Evolutionary conservation across 2,888 invertebrate genomes (phyloP), one percentile per base, ranked within the genome.

Genomic region (Tipula confusa): DNA sequence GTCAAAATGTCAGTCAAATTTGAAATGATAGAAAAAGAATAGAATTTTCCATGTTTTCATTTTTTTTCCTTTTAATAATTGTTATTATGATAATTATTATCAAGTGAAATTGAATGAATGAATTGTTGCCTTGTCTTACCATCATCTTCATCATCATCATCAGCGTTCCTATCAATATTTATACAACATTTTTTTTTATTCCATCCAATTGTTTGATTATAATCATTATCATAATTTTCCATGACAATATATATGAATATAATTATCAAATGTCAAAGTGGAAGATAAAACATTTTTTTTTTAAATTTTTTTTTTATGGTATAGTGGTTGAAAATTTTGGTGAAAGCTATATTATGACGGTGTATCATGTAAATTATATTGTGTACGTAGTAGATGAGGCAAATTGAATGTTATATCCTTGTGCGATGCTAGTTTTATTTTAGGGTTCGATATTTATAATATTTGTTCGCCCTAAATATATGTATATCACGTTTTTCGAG

Each of bases 1-100:
- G 80, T 80, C 80, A 80, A 80, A 80, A 80, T 80, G 80, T 80
- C 80, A 80, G 80, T 80, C 80, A 80, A 80, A 80, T 29, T 80
- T 80, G 80, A 80, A 80, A 80, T 80, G 80, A 80, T 80, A 31
- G 80, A 80, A n/a, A 80, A 29, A 80, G 31, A 80, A 80, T 80
- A 80, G 80, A 80, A 80, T 29, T 29, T 31, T 29, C n/a, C 31
- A 29, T 29, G 31, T 80, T 80, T 80, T 80, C 80, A 29, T 31
- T 80, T 80, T 80, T 80, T 64, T 64, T 24, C 64, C 64, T 18
- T 64, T 64, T 64, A 64, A 64, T 64, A 64, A 64, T 64, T 64
- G 64, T 64, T 64, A 64, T 64, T 64, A 64, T 64, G 64, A 64
- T 64, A 64, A 64, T 64, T 24, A 64, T 64, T 64, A 64, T 64